Evolutionary conservation across 2,888 invertebrate species (phyloP).

Genomic region (Lydus trimaculatus): DNA sequence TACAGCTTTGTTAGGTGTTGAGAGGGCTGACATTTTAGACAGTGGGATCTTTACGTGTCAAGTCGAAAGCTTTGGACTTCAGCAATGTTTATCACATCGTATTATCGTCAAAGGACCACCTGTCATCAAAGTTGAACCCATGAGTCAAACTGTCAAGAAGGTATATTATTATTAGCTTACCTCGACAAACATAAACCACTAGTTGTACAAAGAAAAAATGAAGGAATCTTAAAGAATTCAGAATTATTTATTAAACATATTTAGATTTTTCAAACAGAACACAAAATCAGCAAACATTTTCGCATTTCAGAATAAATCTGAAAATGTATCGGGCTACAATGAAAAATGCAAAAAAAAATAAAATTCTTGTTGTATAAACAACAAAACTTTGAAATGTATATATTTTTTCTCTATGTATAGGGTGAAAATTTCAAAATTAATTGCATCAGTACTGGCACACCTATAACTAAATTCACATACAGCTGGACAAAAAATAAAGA

Average conservation of each 20-base stretch:
- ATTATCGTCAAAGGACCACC: constrained; percentile 71
- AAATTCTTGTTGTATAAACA: background rate
- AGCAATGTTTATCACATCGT: constrained; percentile 71
- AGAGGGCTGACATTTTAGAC: constrained; percentile 73
- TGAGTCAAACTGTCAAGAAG: constrained; percentile 75
- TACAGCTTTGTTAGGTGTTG: constrained; percentile 76
- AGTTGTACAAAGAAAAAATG: no score
- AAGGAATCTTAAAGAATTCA: no score
- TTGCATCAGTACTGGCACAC: constrained; percentile 75
- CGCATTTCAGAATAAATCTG: no score
- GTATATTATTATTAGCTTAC: constrained; percentile 56
- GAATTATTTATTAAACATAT: no score
- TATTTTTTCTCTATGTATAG: constrained; percentile 55
- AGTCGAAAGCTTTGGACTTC: constrained; percentile 73
- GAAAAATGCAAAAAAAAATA: no score
- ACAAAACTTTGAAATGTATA: background rate
- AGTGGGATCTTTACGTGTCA: constrained; percentile 83
- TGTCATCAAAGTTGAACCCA: constrained; percentile 72
- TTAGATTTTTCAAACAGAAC: no score
- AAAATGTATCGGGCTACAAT: no score
- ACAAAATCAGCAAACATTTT: no score
- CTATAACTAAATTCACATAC: constrained; percentile 75
- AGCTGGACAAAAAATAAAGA: constrained; percentile 84
- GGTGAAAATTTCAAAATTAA: constrained; percentile 74
- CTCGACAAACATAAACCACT: no score